Evolutionary conservation across 2,888 invertebrate genomes (phyloP), one percentile per base, ranked within the genome.

Genomic region (Stegana nigrithorax): DNA sequence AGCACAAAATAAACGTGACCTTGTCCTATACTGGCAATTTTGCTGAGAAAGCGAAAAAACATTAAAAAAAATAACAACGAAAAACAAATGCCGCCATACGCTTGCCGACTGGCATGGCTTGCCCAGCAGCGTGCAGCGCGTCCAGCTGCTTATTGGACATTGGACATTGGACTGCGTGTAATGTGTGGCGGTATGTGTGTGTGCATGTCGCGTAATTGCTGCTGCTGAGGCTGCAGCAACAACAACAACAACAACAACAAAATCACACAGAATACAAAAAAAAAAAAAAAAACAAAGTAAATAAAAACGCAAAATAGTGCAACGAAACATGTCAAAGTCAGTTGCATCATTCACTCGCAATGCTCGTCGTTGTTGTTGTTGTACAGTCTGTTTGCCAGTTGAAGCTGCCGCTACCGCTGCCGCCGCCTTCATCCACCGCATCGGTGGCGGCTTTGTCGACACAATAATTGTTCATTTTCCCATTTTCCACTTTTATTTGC

Each of bases 21-120:
- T 76, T 76, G 76, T 76, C 73, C 76, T 76, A 78, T 73, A 78
- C 78, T 76, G 71, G 66, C 71, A 78, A 74, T 74, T 74, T 71
- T 68, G 67, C 64, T 66, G 36, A 26, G 14, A 39, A 59, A 17
- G 44, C n/a, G 44, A 51, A 39, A 59, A 14, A 57, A 36, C 23
- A 19, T 14, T 25, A 50, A 25, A 50, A n/a, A 4, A 50, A 26
- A 50, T 25, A 14, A 21, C 8, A 25, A 50, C 26, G 25, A 50
- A 27, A 36, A 27, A 32, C 25, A n/a, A n/a, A n/a, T n/a, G n/a
- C n/a, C n/a, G n/a, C n/a, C n/a, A n/a, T n/a, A n/a, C n/a, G n/a
- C n/a, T n/a, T n/a, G n/a, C n/a, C n/a, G n/a, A n/a, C n/a, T n/a
- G n/a, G n/a, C n/a, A n/a, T n/a, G n/a, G n/a, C n/a, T n/a, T n/a